Evolutionary conservation across 2,113 vertebrate species (phyloP), one percentile per base, ranked within the genome.

Genomic region (Ctenodactylus gundi): DNA sequence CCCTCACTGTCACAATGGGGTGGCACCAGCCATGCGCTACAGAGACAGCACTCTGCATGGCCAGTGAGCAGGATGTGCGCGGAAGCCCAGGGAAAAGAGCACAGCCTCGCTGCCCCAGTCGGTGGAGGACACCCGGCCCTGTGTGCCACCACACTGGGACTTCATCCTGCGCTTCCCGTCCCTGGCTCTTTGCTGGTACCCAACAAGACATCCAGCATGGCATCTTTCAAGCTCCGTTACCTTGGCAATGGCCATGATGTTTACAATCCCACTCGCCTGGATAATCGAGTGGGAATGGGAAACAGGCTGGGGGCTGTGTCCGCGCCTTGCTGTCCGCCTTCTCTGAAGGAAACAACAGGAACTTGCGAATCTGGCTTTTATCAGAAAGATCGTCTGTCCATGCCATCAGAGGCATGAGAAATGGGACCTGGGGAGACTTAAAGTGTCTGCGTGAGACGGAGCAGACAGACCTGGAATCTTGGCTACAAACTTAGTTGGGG

Each of bases 241-340:
- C 95, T 94, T 98, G 98, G 98, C 78, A 41, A 97, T 97, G 95
- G 97, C 93, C 44, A 0, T 44, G 60, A 88, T 97, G 95, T 93
- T 97, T 91, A n/a, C 93, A 96, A 46, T 96, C 91, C 96, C 93
- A 41, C 94, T 96, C 34, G 97, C 94, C 96, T 84, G 88, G 92
- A 80, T 93, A 86, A 85, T 80, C 97, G 89, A 75, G 93, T 34
- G 60, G 49, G 92, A 95, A 62, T 93, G 94, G 81, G 62, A 70
- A 90, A 91, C 75, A 18, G 93, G 46, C 36, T 0, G n/a, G 44
- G 2, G 58, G 7, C 6, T 9, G 70, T 3, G 3, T 83, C 64
- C 51, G 34, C 70, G 78, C 88, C 85, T 85, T 36, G 49, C 86
- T 49, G 73, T 13, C 87, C 44, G 75, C 90, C 20, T 94, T 0